A percentile compares a stretch with the other conserved stretches of the same genome.
phyloP scores from a whole-genome alignment of 1,140 invertebrate genomes.

The Geopemphigus sp. region DNA sequence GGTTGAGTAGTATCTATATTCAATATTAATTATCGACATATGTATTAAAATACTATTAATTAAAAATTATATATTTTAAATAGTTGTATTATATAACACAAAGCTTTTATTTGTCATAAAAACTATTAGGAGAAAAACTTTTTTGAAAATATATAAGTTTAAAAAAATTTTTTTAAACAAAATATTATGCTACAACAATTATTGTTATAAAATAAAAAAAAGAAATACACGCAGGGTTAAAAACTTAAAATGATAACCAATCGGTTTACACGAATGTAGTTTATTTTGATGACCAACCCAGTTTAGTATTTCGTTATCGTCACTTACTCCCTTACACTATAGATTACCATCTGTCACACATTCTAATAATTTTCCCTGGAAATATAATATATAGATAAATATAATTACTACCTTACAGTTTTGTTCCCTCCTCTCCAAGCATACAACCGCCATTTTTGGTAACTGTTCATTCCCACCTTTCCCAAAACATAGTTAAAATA shows the following conservation, averaged over 20 bases:
- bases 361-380: slow-evolving; percentile 5
- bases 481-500: slow-evolving; percentile 1
- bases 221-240: not conserved
- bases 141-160: no score
- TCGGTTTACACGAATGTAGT: slow-evolving; percentile 10
- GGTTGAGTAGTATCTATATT: no score
- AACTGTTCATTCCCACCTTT: slow-evolving; percentile 19
- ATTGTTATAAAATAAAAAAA: not conserved
- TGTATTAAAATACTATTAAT: no score
- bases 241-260: slow-evolving; percentile 11
- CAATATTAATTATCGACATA: no score
- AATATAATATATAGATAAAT: not conserved
- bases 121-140: no score
- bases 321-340: not conserved
- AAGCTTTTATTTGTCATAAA: no score
- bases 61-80: no score
- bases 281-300: slow-evolving; percentile 3
- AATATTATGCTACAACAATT: not conserved
- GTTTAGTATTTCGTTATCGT: slow-evolving; percentile 27
- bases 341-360: slow-evolving; percentile 38
- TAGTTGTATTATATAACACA: not conserved
- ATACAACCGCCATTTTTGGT: slow-evolving; percentile 31
- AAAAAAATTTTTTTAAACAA: not conserved
- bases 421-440: not conserved
- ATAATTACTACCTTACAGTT: slow-evolving; percentile 29